phyloP scores from a whole-genome alignment of 2,113 vertebrate genomes.

The Cnemophilus loriae region DNA sequence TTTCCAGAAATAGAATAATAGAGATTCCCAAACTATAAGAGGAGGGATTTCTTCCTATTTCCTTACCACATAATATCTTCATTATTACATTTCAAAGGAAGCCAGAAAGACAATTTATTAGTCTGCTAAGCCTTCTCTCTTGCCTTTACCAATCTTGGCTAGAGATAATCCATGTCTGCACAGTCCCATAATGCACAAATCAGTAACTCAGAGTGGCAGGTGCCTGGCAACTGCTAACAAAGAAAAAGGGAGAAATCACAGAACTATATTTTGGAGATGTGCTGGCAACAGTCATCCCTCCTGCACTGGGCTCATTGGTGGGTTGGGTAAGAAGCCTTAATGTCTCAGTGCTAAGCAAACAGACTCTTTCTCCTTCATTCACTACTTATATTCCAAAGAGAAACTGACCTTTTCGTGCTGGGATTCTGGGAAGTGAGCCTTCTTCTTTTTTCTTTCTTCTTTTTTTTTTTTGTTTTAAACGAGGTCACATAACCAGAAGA shows the following conservation, averaged over 20 bases:
- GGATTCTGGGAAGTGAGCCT: not conserved
- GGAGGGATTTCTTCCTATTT: not conserved
- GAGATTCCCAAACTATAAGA: not conserved
- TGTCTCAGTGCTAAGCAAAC: not conserved
- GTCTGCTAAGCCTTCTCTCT: not conserved
- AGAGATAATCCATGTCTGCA: not conserved
- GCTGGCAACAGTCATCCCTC: not conserved
- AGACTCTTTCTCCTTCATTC: not conserved
- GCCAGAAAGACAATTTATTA: not conserved
- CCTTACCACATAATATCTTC: not conserved
- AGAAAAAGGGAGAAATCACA: not conserved
- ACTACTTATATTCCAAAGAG: not conserved
- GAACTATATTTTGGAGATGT: not conserved
- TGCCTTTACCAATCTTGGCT: not conserved
- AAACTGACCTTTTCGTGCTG: not conserved
- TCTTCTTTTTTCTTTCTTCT: fast-evolving
- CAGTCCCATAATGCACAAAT: not conserved
- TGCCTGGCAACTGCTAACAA: not conserved
- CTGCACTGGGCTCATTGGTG: not conserved
- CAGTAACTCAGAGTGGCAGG: not conserved
- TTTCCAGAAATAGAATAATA: not conserved
- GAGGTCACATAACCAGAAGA: not conserved
- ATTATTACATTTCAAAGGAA: not conserved
- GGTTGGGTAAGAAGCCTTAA: not conserved
- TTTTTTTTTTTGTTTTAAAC: not conserved